phyloP scores from a whole-genome alignment of 2,797 vertebrate genomes.

The Harpagifer antarcticus region DNA sequence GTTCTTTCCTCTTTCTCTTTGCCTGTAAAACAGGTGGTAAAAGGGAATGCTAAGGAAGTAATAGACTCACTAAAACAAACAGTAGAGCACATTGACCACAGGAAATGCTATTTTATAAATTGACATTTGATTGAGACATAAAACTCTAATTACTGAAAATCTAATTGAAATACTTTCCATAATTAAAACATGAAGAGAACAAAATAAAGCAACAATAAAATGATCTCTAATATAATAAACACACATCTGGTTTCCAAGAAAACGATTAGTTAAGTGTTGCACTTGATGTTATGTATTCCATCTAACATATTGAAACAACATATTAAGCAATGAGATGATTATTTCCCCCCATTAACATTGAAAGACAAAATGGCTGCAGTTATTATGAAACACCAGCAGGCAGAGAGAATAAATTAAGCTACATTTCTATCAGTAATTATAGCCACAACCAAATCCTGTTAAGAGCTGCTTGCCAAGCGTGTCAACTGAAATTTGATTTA shows the following conservation, averaged over 20 bases:
- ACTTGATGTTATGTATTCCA: constrained; percentile 1
- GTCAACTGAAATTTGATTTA: constrained; percentile 80
- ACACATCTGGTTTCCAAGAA: not conserved
- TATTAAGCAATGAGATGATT: constrained; percentile 56
- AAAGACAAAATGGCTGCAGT: constrained; percentile 68
- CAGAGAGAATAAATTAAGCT: constrained; percentile 76
- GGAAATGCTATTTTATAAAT: constrained; percentile 3
- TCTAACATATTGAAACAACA: constrained; percentile 46
- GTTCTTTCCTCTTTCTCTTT: constrained; percentile 97
- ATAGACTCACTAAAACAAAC: constrained; percentile 64
- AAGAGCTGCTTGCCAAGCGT: constrained; percentile 74
- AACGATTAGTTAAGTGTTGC: not conserved
- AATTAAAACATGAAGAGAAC: constrained; percentile 16
- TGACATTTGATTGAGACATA: not conserved
- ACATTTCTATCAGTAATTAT: constrained; percentile 80
- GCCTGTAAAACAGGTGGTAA: constrained; percentile 83
- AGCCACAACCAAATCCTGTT: constrained; percentile 78
- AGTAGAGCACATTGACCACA: constrained; percentile 63
- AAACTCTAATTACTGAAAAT: constrained; percentile 16
- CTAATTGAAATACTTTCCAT: not conserved
- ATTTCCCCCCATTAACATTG: constrained; percentile 65
- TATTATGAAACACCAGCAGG: constrained; percentile 72
- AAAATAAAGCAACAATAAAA: not conserved
- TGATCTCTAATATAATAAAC: not conserved
- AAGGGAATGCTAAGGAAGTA: constrained; percentile 81